Percentiles rank a stretch among this genome's conserved stretches.
These are phyloP conservation scores for Campoletis raptor DNA, from an alignment of 2,888 invertebrate species.

Conservation along the genomic window DNA sequence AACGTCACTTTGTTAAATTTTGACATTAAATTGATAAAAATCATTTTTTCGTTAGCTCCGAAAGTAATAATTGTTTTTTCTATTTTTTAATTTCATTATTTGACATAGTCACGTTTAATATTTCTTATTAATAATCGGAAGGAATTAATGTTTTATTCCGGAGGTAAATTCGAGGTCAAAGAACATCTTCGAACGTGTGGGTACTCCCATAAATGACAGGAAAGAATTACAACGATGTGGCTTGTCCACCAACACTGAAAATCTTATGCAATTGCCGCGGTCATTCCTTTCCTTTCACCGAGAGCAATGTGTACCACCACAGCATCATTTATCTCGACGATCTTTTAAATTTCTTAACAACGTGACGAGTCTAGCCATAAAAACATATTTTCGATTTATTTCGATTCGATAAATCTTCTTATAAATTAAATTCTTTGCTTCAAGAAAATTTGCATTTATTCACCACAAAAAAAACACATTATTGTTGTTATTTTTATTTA, in stretches of 20 bases:
- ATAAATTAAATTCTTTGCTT: background rate
- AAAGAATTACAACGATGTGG: slow-evolving; percentile 10
- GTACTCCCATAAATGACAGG: background rate
- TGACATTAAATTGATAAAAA: background rate
- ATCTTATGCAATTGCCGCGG: slow-evolving; percentile 58
- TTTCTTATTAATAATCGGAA: background rate
- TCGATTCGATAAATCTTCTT: background rate
- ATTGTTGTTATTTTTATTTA: background rate
- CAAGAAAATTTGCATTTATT: background rate
- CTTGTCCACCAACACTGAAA: slow-evolving; percentile 47
- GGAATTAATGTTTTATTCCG: background rate
- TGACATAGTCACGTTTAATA: background rate
- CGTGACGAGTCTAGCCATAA: background rate
- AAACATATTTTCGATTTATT: background rate
- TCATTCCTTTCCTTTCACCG: slow-evolving; percentile 61
- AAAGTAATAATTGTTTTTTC: background rate
- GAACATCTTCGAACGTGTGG: background rate
- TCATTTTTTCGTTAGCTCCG: background rate
- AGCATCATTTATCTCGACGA: slow-evolving; percentile 4
- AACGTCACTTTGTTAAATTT: background rate
- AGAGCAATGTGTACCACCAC: slow-evolving; percentile 46
- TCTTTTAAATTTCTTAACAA: slow-evolving; percentile 20
- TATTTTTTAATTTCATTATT: background rate
- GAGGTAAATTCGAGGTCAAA: background rate
- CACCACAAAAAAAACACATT: background rate